Evolutionary conservation across 2,113 vertebrate species (phyloP).

Genomic region (Gambusia affinis): DNA sequence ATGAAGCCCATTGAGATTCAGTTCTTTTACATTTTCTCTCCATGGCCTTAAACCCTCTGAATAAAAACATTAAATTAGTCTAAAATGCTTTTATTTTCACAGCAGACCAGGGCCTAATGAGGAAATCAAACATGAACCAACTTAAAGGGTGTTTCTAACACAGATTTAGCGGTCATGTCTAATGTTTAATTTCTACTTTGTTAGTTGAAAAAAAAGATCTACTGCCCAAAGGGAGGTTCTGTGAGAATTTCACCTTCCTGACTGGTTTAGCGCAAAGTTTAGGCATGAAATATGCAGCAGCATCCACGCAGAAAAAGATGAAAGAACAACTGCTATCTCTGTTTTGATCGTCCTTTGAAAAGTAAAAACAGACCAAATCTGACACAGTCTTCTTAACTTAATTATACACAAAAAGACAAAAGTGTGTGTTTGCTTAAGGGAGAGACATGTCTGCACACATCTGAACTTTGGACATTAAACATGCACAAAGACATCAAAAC

Average conservation of each 20-base stretch:
- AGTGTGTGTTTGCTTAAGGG: constrained; percentile 24
- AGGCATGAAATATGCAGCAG: constrained; percentile 21
- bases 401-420: constrained; percentile 41
- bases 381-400: constrained; percentile 33
- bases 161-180: neutral
- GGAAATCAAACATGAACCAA: too few species aligned
- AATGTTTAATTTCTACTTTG: neutral
- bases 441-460: constrained; percentile 11
- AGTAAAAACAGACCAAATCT: constrained; percentile 12
- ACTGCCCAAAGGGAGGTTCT: neutral
- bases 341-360: constrained; percentile 34
- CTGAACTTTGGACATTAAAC: constrained; percentile 38
- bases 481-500: constrained; percentile 5
- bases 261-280: constrained; percentile 18
- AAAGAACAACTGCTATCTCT: constrained; percentile 19
- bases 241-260: neutral
- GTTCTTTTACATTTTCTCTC: too few species aligned
- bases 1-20: too few species aligned
- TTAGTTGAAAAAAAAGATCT: neutral
- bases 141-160: too few species aligned
- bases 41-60: too few species aligned
- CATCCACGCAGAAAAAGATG: neutral
- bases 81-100: too few species aligned
- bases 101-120: too few species aligned
- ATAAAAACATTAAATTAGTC: too few species aligned